phyloP scores from a whole-genome alignment of 2,113 vertebrate species.

The Neotoma lepida region DNA sequence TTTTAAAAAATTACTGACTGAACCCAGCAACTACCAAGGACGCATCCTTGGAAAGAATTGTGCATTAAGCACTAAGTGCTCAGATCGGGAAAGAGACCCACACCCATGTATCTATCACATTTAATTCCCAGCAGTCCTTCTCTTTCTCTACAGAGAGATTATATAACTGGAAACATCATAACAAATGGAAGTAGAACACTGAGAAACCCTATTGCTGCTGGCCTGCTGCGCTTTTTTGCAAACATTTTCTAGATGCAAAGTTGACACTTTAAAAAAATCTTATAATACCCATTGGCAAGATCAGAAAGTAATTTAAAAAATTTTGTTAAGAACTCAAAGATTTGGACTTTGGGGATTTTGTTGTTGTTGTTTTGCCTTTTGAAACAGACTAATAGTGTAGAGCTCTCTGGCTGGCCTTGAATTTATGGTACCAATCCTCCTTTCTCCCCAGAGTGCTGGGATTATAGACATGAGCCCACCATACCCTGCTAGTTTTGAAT shows the following conservation, averaged over 20 bases:
- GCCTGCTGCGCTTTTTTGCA: constrained; percentile 51
- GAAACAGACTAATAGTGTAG: background rate
- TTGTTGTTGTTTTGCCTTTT: background rate
- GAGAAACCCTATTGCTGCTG: constrained; percentile 28
- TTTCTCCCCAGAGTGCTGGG: background rate
- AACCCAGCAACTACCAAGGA: background rate
- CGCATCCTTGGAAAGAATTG: constrained; percentile 40
- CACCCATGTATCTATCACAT: constrained; percentile 41
- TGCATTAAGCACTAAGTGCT: background rate
- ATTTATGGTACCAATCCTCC: background rate
- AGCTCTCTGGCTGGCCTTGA: background rate
- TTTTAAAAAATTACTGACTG: background rate
- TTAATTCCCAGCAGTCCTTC: constrained; percentile 1
- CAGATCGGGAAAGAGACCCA: constrained; percentile 18
- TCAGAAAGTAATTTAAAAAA: constrained; percentile 19
- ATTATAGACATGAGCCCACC: background rate
- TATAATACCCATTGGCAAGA: constrained; percentile 11
- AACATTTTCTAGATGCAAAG: constrained; percentile 39
- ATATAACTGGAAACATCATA: constrained; percentile 43
- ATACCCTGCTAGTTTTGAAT: background rate
- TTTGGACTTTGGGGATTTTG: background rate
- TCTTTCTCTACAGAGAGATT: constrained; percentile 54
- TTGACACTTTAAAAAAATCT: background rate
- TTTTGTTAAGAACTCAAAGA: constrained; percentile 9
- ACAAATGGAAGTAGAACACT: constrained; percentile 7